phyloP scores from a whole-genome alignment of 2,113 vertebrate species.

The Semnornis frantzii region DNA sequence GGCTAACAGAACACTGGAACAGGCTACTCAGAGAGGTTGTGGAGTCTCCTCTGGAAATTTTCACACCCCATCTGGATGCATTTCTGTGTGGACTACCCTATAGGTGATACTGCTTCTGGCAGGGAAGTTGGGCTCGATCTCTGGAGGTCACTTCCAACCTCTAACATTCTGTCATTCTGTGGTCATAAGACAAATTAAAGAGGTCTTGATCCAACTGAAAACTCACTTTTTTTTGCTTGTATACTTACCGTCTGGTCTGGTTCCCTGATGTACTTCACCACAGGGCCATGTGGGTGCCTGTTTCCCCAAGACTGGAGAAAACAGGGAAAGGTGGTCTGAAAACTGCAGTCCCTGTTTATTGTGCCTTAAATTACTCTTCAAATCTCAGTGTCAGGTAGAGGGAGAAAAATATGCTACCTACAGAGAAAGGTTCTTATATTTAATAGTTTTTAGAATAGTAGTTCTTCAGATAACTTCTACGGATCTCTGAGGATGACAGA shows the following conservation, averaged over 20 bases:
- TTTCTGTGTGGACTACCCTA: no score
- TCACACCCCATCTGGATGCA: no score
- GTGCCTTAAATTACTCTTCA: background rate
- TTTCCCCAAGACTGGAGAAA: background rate
- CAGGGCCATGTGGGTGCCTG: no score
- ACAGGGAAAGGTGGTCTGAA: background rate
- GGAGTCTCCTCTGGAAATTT: no score
- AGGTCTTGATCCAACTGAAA: background rate
- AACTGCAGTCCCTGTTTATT: background rate
- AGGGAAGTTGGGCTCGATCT: no score
- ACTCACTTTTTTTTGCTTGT: background rate
- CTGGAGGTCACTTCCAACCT: no score
- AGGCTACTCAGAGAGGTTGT: no score
- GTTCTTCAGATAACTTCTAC: background rate
- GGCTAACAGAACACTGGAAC: no score
- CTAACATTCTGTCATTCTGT: background rate
- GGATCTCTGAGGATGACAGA: background rate
- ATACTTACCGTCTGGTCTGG: background rate
- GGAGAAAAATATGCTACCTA: background rate
- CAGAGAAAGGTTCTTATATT: background rate
- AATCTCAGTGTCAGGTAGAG: background rate
- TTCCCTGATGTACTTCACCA: background rate
- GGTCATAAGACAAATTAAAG: background rate
- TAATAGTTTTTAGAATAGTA: background rate
- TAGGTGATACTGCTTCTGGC: no score